phyloP scores from a whole-genome alignment of 2,888 invertebrate species.

The Drosophila nr. fundita region DNA sequence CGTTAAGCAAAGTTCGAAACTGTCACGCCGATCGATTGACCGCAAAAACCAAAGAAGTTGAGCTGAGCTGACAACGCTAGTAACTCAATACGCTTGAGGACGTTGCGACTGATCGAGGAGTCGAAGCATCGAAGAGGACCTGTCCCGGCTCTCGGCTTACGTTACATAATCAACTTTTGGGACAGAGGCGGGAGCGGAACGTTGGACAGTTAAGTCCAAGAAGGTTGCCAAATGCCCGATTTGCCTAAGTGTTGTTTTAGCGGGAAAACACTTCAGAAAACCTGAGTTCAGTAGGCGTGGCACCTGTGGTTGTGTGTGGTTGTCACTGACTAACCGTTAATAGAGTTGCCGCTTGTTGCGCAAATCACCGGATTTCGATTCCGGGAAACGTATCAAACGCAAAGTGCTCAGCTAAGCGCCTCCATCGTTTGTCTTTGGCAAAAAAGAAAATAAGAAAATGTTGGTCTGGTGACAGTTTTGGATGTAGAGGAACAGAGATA shows the following conservation, averaged over 20 bases:
- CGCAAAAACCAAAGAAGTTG: constrained; percentile 56
- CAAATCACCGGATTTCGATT: constrained; percentile 52
- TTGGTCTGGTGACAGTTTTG: constrained; percentile 64
- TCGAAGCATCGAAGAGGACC: constrained; percentile 11
- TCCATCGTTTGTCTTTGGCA: constrained; percentile 46
- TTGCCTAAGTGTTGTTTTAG: constrained; percentile 71
- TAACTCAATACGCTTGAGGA: constrained; percentile 70
- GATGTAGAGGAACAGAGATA: constrained; percentile 36
- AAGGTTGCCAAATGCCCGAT: constrained; percentile 64
- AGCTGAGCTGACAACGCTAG: constrained; percentile 52
- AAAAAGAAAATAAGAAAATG: constrained; percentile 26
- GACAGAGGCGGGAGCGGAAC: constrained; percentile 35
- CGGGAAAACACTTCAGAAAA: constrained; percentile 57
- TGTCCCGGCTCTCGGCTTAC: constrained; percentile 54
- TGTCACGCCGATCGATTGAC: constrained; percentile 67
- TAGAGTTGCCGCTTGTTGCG: constrained; percentile 57
- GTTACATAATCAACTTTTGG: constrained; percentile 66
- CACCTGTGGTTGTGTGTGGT: constrained; percentile 59
- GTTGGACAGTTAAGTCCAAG: constrained; percentile 43
- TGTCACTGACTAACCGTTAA: constrained; percentile 64
- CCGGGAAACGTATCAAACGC: constrained; percentile 54
- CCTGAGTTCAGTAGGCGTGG: constrained; percentile 53
- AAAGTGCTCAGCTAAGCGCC: constrained; percentile 59
- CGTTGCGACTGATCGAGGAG: constrained; percentile 54
- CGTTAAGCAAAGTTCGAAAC: constrained; percentile 72